phyloP scores from a whole-genome alignment of 2,888 invertebrate species.

The Hypselothyrea guttata region DNA sequence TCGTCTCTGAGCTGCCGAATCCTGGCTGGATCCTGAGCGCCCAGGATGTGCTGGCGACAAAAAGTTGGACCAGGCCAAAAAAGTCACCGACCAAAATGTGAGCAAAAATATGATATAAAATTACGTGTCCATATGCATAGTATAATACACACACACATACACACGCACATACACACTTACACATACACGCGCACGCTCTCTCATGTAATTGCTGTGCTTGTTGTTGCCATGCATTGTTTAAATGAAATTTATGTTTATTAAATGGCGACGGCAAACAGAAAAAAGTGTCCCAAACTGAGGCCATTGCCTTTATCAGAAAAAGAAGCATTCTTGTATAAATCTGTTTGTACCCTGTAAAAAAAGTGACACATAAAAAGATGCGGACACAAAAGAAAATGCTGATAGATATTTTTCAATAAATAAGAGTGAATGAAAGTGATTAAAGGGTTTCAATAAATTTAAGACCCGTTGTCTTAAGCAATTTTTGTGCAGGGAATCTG shows the following conservation, averaged over 20 bases:
- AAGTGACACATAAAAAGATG: not conserved
- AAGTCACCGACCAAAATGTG: conserved; percentile 30
- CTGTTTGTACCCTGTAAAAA: conserved; percentile 6
- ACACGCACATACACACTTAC: conserved; percentile 16
- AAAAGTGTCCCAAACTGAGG: conserved; percentile 35
- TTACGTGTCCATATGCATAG: conserved; percentile 53
- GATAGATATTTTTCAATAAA: too few relatives aligned
- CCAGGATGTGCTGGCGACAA: conserved; percentile 46
- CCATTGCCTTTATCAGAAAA: conserved; percentile 41
- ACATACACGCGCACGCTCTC: conserved; percentile 21
- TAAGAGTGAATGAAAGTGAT: too few relatives aligned
- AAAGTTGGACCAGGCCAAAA: conserved; percentile 37
- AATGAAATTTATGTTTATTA: conserved; percentile 70
- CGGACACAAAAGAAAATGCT: too few relatives aligned
- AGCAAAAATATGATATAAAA: conserved; percentile 56
- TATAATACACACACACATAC: conserved; percentile 2
- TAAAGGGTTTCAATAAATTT: too few relatives aligned
- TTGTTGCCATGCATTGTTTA: conserved; percentile 55
- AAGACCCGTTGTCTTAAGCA: too few relatives aligned
- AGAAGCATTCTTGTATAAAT: not conserved
- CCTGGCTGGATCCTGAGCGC: conserved; percentile 19
- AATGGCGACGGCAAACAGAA: conserved; percentile 48
- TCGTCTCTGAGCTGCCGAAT: conserved; percentile 38
- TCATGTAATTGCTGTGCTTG: conserved; percentile 26
- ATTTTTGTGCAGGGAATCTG: too few relatives aligned